phyloP scores from a whole-genome alignment of 2,113 vertebrate species.

The Cyanoramphus novaezelandiae region DNA sequence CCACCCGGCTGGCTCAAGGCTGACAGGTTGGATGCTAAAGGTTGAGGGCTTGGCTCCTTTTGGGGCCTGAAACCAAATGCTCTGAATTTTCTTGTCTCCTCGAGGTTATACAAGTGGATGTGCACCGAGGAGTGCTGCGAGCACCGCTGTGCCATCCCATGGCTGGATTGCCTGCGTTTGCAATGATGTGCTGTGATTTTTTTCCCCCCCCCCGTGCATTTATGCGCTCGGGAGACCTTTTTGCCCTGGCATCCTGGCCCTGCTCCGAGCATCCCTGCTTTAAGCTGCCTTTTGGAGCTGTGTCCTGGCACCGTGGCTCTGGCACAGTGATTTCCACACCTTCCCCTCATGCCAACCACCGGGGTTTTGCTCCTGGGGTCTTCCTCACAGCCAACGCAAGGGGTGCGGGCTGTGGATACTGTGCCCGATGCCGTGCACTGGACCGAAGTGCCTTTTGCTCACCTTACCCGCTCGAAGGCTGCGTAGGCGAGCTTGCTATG shows the following conservation, averaged over 20 bases:
- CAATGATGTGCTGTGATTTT: background rate
- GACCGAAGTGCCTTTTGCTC: background rate
- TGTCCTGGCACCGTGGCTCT: rapidly evolving
- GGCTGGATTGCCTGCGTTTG: background rate
- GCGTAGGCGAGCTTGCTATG: background rate
- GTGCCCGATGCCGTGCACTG: background rate
- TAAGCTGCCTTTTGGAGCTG: background rate
- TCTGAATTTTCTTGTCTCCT: rapidly evolving
- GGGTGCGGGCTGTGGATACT: background rate
- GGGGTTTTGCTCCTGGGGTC: background rate
- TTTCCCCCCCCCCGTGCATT: background rate
- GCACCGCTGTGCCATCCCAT: rapidly evolving
- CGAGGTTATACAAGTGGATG: background rate
- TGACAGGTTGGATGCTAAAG: background rate
- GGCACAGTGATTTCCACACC: rapidly evolving
- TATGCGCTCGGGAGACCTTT: background rate
- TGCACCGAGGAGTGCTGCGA: rapidly evolving
- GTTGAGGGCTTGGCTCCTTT: background rate
- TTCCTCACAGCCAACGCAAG: background rate
- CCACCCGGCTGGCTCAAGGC: background rate
- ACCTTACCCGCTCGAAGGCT: background rate
- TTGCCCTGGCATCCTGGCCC: rapidly evolving
- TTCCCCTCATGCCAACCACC: rapidly evolving
- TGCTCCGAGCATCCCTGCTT: rapidly evolving
- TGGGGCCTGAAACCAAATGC: background rate